Percentiles rank a stretch among this genome's conserved stretches.
Conservation (phyloP, 2,797 vertebrate genomes). For the Chelon auratus region DNA sequence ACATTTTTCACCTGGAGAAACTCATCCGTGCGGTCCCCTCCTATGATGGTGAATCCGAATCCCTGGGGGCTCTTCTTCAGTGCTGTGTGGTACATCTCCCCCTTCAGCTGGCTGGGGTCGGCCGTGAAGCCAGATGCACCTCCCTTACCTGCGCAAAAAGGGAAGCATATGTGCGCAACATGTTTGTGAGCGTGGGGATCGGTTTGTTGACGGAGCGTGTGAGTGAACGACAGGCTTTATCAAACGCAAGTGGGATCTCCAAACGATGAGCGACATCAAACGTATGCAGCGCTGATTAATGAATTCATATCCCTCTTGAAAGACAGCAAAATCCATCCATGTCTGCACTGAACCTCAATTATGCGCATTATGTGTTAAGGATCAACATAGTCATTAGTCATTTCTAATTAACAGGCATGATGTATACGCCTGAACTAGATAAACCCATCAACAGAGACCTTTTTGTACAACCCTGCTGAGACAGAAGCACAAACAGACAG, state of each 20-base stretch:
- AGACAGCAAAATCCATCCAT: constrained; percentile 48
- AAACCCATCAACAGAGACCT: constrained; percentile 41
- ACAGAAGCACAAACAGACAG: constrained; percentile 30
- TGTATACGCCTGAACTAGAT: constrained; percentile 44
- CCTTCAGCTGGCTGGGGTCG: constrained; percentile 92
- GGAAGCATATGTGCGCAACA: not conserved
- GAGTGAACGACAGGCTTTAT: constrained; percentile 20
- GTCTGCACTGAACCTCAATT: constrained; percentile 55
- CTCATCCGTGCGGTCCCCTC: constrained; percentile 95
- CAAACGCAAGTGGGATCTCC: constrained; percentile 21
- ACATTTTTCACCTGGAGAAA: constrained; percentile 98
- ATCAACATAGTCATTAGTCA: constrained; percentile 63
- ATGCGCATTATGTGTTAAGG: constrained; percentile 44
- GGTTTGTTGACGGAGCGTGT: not conserved
- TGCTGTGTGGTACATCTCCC: constrained; percentile 89
- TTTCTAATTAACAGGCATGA: constrained; percentile 55
- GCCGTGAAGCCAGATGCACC: constrained; percentile 86
- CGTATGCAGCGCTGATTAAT: constrained; percentile 24
- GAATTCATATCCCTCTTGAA: constrained; percentile 42
- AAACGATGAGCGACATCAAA: constrained; percentile 28
- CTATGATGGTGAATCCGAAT: constrained; percentile 98
- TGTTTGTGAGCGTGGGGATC: too few relatives aligned
- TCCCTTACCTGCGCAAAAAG: constrained; percentile 62
- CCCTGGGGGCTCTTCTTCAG: constrained; percentile 95
- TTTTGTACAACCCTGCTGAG: constrained; percentile 15